Base-by-base conservation (phyloP, 2,113 vertebrate species). In the Pangasianodon hypophthalmus region DNA sequence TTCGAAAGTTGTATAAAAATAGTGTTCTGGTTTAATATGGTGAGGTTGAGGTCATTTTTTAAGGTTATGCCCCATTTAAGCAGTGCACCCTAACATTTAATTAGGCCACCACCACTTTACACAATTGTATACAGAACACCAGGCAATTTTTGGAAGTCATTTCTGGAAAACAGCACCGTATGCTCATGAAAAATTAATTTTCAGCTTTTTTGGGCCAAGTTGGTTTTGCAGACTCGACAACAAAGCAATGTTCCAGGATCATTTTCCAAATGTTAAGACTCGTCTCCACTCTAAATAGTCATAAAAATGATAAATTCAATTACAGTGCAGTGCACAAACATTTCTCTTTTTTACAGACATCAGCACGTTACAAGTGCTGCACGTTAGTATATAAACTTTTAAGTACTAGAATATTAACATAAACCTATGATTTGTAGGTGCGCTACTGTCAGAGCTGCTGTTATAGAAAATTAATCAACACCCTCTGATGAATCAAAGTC, bases 141-240 rank as follows among this genome's bases (percentile, higher is more conserved):
- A 81, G 77, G n/a, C 29, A 58, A 32, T 26, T 37, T 37, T 1
- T 37, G 37, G 37, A 54, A 80, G 60, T 10, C 26, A n/a, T 81
- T 60, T 52, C 58, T 50, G 26, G 4, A 80, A 60, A 58, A 62
- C 60, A n/a, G 14, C 44, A 24, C 14, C 8, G 56, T 50, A 11
- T 64, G 16, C 41, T 67, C 56, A 46, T 87, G 87, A 44, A 88
- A 44, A 81, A 88, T 64, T 58, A 26, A 81, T 88, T 60, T 82
- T 3, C 14, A 32, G 44, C 44, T 8, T n/a, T 6, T 41, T 56
- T 48, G 46, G 21, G 37, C 16, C 69, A 21, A 32, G 41, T 21
- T 80, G 50, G 29, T 24, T n/a, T 87, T 11, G 54, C 87, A 88
- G 41, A 46, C 54, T 50, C 6, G 8, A 29, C 26, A 46, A n/a